These are phyloP conservation scores for Gymnopithys bicolor DNA, from an alignment of 2,797 vertebrate species.

Conservation along the genomic window DNA sequence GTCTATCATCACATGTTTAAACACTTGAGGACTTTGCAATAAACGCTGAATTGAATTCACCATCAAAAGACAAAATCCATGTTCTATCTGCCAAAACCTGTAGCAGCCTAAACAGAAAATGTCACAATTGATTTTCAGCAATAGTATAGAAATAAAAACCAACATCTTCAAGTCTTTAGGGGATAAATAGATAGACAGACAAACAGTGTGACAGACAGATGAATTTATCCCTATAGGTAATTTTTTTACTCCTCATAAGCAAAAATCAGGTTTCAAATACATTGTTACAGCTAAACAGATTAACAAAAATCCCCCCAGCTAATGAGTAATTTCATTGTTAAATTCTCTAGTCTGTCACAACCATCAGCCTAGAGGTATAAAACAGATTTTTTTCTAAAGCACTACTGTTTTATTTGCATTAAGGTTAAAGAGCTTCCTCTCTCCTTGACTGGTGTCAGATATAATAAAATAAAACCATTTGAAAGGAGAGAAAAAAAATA, in stretches of 20 bases:
- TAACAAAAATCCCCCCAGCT: not conserved
- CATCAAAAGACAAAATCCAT: constrained; percentile 70
- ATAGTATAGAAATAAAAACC: constrained; percentile 20
- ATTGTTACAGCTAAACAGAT: constrained; percentile 4
- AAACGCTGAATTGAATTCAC: constrained; percentile 57
- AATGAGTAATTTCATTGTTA: constrained; percentile 32
- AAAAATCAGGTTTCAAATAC: constrained; percentile 39
- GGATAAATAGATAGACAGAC: constrained; percentile 19
- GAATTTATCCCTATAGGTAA: constrained; percentile 25
- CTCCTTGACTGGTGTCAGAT: constrained; percentile 32
- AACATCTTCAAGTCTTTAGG: constrained; percentile 48
- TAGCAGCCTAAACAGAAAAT: constrained; percentile 65
- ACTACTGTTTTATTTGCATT: constrained; percentile 33
- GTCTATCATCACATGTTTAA: constrained; percentile 47
- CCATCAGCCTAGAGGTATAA: not conserved
- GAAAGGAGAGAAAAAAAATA: not conserved
- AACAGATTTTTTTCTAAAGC: not conserved
- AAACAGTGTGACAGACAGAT: constrained; percentile 32
- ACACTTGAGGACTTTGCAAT: constrained; percentile 38
- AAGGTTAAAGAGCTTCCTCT: constrained; percentile 25
- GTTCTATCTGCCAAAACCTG: constrained; percentile 68
- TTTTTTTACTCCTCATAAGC: constrained; percentile 17
- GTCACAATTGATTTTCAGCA: constrained; percentile 66
- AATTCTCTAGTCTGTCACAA: constrained; percentile 10
- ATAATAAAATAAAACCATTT: constrained; percentile 43